A percentile compares a stretch with the other conserved stretches of the same genome.
Evolutionary conservation across 2,113 vertebrate genomes (phyloP).

Genomic region (Rallus limicola): DNA sequence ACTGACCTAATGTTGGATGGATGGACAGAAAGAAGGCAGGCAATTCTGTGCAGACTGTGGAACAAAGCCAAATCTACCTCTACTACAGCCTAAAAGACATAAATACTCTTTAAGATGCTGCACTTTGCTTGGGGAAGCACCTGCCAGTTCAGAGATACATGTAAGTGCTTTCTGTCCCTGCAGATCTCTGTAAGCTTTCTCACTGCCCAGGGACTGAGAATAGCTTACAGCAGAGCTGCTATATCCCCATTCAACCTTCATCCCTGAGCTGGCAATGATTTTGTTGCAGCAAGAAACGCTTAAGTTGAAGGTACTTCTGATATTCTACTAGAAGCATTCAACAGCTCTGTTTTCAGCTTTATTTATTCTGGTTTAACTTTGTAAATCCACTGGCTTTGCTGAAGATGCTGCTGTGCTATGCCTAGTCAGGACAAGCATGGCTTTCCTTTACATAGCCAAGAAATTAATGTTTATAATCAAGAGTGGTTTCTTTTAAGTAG

Average conservation of each 20-base stretch:
- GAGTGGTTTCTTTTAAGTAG: neutral
- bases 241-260: neutral
- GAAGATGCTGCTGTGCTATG: neutral
- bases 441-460: neutral
- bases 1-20: neutral
- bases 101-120: neutral
- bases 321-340: neutral
- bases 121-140: neutral
- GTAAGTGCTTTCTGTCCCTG: neutral
- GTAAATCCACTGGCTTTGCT: neutral
- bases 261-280: neutral
- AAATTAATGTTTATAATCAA: neutral
- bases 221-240: neutral
- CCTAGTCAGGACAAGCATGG: neutral
- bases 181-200: neutral
- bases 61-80: neutral
- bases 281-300: neutral
- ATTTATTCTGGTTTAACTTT: neutral
- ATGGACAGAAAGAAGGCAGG: neutral
- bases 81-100: neutral
- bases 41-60: neutral
- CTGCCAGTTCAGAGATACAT: neutral
- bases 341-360: neutral
- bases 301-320: neutral
- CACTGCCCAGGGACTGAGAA: neutral